Evolutionary conservation across 2,797 vertebrate species (phyloP).

Genomic region (Rhodeus uyekii): DNA sequence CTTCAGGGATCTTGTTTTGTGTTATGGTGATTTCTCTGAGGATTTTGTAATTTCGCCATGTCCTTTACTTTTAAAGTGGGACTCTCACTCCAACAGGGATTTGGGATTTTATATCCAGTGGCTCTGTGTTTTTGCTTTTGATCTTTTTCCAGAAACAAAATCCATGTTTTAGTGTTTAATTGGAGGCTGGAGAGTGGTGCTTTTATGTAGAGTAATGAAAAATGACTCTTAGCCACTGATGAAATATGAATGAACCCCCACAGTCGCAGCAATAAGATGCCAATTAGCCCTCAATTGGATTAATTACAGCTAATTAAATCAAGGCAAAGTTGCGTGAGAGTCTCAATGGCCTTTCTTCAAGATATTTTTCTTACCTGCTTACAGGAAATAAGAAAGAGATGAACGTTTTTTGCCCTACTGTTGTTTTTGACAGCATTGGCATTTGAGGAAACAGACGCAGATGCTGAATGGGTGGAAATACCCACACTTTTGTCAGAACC

Average conservation of each 20-base stretch:
- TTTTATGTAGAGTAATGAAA: constrained; percentile 34
- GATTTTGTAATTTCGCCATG: not conserved
- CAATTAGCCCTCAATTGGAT: constrained; percentile 61
- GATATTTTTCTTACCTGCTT: constrained; percentile 11
- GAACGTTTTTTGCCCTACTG: constrained; percentile 3
- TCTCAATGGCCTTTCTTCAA: not conserved
- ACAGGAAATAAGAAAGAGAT: not conserved
- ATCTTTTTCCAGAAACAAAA: constrained; percentile 67
- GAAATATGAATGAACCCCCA: constrained; percentile 73
- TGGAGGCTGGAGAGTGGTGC: constrained; percentile 70
- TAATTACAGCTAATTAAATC: constrained; percentile 67
- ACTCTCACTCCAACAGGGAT: constrained; percentile 25
- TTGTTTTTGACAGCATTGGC: constrained; percentile 26
- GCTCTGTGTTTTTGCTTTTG: constrained; percentile 59
- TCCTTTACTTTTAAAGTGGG: constrained; percentile 6
- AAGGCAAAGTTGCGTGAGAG: constrained; percentile 33
- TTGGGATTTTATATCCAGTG: constrained; percentile 10
- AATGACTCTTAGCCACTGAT: constrained; percentile 60
- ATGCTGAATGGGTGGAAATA: constrained; percentile 50
- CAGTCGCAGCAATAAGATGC: constrained; percentile 51
- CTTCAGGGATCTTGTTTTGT: constrained; percentile 1
- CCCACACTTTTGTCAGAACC: constrained; percentile 7
- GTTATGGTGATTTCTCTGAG: constrained; percentile 19
- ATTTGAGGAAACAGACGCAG: constrained; percentile 33
- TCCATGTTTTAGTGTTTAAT: constrained; percentile 68